These are phyloP conservation scores for Camponotus fellah DNA, from an alignment of 2,888 invertebrate genomes.

Conservation along the genomic window DNA sequence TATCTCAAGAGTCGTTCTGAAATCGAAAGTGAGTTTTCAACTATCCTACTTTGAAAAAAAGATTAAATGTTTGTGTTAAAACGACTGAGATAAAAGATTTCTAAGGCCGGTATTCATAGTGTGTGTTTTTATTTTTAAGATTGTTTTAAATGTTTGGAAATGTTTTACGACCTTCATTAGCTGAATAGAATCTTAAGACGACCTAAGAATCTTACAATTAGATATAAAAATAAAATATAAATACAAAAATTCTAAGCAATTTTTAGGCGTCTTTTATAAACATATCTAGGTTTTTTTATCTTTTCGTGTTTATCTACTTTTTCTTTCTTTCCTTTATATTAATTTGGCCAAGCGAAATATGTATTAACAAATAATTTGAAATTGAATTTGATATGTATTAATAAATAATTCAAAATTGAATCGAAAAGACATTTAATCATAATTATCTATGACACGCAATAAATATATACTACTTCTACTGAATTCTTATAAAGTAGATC, in stretches of 20 bases:
- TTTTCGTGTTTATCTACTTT: background rate
- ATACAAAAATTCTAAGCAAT: no score
- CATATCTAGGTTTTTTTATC: background rate
- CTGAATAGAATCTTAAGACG: no score
- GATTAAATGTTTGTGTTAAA: background rate
- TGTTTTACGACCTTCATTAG: no score
- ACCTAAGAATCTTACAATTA: no score
- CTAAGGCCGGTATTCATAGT: no score
- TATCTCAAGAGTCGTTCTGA: background rate
- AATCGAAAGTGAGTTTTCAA: constrained; percentile 18
- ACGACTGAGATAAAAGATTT: no score
- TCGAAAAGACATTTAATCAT: background rate
- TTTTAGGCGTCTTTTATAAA: no score
- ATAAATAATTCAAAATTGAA: background rate
- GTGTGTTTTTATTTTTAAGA: no score
- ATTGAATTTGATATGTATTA: background rate
- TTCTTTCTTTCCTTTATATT: background rate
- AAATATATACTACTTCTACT: background rate
- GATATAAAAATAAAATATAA: no score
- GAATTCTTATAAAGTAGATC: background rate
- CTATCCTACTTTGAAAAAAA: background rate
- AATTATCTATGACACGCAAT: background rate
- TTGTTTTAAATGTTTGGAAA: no score
- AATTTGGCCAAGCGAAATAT: no score
- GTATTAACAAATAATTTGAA: background rate